phyloP scores from a whole-genome alignment of 2,113 vertebrate genomes.

The Hippocampus abdominalis region DNA sequence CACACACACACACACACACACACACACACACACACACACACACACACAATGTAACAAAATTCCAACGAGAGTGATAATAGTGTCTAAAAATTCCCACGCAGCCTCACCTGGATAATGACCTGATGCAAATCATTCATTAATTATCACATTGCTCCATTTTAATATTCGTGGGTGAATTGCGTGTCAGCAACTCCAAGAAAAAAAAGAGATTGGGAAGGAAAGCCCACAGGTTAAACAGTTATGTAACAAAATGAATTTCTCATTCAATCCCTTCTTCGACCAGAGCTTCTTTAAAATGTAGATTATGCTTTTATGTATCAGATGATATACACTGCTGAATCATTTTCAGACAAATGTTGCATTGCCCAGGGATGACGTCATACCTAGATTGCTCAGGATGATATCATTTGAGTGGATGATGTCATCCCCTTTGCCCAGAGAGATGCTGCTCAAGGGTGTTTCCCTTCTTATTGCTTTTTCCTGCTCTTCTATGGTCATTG shows the following conservation, averaged over 20 bases:
- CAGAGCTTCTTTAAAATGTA: not conserved
- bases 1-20: no score
- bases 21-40: no score
- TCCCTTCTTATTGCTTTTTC: not conserved
- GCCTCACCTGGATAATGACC: not conserved
- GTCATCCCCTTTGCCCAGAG: slow-evolving; percentile 19
- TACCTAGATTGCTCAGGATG: slow-evolving; percentile 19
- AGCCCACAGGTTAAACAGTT: not conserved
- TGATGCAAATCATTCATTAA: not conserved
- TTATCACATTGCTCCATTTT: not conserved
- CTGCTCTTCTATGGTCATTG: slow-evolving; percentile 11
- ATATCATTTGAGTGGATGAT: slow-evolving; percentile 40
- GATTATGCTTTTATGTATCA: not conserved
- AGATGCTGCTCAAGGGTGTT: slow-evolving; percentile 13
- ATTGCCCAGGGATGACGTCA: slow-evolving; percentile 41
- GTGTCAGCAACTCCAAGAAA: not conserved
- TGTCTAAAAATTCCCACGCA: not conserved
- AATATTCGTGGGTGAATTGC: not conserved
- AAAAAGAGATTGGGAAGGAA: not conserved
- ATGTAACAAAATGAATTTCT: not conserved
- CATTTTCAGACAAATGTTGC: slow-evolving; percentile 9
- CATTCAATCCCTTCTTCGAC: not conserved
- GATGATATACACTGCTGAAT: not conserved
- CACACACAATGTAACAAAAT: not conserved
- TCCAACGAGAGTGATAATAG: not conserved